Percentiles rank a stretch among this genome's conserved stretches.
Conservation (phyloP, 2,113 vertebrate genomes). For the Catharus minimus region DNA sequence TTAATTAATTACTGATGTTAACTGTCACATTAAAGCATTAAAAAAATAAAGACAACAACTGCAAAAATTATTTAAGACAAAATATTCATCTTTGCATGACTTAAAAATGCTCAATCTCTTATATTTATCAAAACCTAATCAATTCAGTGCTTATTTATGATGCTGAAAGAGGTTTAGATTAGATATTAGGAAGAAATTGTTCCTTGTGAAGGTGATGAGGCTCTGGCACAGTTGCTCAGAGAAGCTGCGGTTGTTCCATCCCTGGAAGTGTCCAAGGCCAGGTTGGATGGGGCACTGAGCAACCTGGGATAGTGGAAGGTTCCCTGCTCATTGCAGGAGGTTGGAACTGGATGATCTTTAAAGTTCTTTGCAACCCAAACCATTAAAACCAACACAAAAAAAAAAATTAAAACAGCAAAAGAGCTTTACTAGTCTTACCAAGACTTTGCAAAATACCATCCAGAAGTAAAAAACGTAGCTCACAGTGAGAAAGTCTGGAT, state of each 20-base stretch:
- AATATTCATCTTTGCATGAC: background rate
- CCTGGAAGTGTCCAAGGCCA: background rate
- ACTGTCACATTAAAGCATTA: background rate
- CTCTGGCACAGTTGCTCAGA: no score
- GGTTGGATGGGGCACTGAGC: background rate
- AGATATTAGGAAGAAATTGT: no score
- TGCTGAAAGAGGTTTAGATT: background rate
- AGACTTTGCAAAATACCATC: background rate
- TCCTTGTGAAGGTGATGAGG: no score
- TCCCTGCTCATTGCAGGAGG: background rate
- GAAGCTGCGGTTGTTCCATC: no score
- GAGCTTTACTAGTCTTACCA: background rate
- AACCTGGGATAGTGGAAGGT: fast-evolving
- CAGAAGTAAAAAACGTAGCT: background rate
- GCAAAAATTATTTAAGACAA: background rate
- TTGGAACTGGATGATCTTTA: background rate
- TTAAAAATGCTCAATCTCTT: background rate
- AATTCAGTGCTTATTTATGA: background rate
- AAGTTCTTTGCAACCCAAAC: background rate
- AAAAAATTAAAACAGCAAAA: background rate
- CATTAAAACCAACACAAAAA: background rate
- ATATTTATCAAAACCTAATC: background rate
- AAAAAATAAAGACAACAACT: background rate
- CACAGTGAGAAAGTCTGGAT: background rate
- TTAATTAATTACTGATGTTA: background rate